Base-by-base conservation (phyloP, 2,888 invertebrate species). In the Lordiphosa andalusiaca region DNA sequence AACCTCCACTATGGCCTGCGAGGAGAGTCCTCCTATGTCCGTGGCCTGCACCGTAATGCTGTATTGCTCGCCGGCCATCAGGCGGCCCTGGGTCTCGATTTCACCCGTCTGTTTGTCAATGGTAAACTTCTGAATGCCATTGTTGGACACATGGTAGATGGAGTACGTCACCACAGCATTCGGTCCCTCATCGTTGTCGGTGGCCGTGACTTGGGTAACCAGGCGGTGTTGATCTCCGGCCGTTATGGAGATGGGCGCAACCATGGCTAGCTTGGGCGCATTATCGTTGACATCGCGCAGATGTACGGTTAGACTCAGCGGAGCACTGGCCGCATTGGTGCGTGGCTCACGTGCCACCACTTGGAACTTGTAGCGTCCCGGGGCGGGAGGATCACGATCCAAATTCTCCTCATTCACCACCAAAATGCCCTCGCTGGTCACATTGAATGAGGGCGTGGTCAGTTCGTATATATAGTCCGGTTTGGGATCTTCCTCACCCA, bases 61-160 rank as follows among this genome's bases (percentile, higher is more conserved):
- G 90, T 95, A 97, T 78, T 96, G 96, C 78, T 96, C 96, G 0
- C 96, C 97, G 0, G 96, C 95, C 86, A 94, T 93, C 9, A 97
- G 88, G 54, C 95, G 94, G 3, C 95, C 94, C n/a, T 93, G 92
- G 13, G 95, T 94, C 60, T 95, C 92, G 84, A 94, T 93, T 69
- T 93, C 92, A 21, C 97, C 97, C 10, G 93, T 94, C 74, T 91
- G 91, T 48, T 94, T 92, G 86, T 97, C 93, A 77, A 97, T 96
- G 78, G 92, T 92, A 88, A 97, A 97, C 89, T 95, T 96, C 80
- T 94, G 94, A 63, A 93, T 92, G 1, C 96, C 97, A 88, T 96
- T 96, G 89, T 96, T 97, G 63, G 96, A 96, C 6, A 97, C 95
- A 90, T 97, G 96, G 88, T 95, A 95, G 68, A 97, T 95, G 75